Base-by-base conservation (phyloP, 2,888 invertebrate species). In the Plagodis dolabraria region DNA sequence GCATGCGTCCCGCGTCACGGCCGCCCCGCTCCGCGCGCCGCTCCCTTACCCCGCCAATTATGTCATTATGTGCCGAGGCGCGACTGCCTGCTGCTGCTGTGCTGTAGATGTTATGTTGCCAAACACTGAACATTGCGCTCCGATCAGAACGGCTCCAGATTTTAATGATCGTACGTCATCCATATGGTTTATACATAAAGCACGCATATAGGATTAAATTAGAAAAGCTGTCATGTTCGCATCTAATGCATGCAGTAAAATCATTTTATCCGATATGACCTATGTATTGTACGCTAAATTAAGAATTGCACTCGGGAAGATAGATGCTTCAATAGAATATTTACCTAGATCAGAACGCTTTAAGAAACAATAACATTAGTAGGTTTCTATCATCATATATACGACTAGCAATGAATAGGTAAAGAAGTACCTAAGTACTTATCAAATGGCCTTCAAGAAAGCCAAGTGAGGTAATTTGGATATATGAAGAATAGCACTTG, bases 1-100 rank as follows among this genome's bases (percentile, higher is more conserved):
- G 92, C 92, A 91, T 90, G 92, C 92, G 90, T 80, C 85, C 86
- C 87, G 85, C 86, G 76, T 72, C 83, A 73, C 71, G 65, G 70
- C 72, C 60, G 79, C 80, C 71, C 70, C 69, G 69, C 61, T 67
- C 74, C 64, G 74, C 66, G 64, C 71, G 67, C 69, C 64, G 64
- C 44, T 6, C 38, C 69, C 60, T 53, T 67, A 2, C 53, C 80
- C 83, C 83, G 83, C 83, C 91, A 90, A 92, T 92, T 92, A 92
- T 92, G 92, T 92, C 92, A 92, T 92, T 92, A 91, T 89, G 84
- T 83, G 78, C 84, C 72, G 73, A 71, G 36, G 4, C 68, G 79
- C 82, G 69, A 71, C 70, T 79, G 74, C 75, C 72, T 75, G 83
- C 82, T 76, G 79, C 77, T 79, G 85, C 40, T 46, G 10, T 40